These are phyloP conservation scores for Lophura nycthemera DNA, from an alignment of 2,113 vertebrate species.

Conservation along the genomic window DNA sequence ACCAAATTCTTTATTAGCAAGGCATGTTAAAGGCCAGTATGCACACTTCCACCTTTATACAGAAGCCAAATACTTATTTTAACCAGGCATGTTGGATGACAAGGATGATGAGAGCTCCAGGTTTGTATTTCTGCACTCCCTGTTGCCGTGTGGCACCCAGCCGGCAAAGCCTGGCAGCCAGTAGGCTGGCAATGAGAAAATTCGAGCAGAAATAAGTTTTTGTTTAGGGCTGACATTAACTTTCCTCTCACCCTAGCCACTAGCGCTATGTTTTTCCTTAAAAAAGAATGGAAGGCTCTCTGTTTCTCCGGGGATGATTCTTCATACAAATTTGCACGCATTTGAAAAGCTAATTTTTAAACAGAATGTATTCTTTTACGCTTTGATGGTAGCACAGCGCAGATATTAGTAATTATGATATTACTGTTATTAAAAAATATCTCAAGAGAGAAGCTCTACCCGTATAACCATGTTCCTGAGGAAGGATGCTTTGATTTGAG, in stretches of 20 bases:
- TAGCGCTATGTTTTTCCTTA: background rate
- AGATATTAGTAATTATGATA: rapidly evolving
- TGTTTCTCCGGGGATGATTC: background rate
- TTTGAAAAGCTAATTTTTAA: background rate
- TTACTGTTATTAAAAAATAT: background rate
- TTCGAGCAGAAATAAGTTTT: background rate
- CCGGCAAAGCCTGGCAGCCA: background rate
- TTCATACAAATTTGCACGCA: background rate
- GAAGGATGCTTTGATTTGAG: background rate
- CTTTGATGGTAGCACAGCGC: background rate
- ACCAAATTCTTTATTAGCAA: background rate
- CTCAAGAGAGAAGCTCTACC: background rate
- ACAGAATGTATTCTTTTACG: background rate
- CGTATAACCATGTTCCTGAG: background rate
- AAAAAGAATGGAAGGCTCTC: background rate
- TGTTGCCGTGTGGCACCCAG: background rate
- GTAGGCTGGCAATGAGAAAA: background rate
- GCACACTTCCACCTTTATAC: background rate
- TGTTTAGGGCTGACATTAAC: background rate
- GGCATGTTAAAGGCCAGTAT: background rate
- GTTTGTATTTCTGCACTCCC: background rate
- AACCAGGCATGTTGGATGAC: background rate
- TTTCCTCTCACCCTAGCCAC: background rate
- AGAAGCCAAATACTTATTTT: background rate
- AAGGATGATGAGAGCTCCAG: background rate